Conservation (phyloP, 2,797 vertebrate species). For the Mycteria americana region DNA sequence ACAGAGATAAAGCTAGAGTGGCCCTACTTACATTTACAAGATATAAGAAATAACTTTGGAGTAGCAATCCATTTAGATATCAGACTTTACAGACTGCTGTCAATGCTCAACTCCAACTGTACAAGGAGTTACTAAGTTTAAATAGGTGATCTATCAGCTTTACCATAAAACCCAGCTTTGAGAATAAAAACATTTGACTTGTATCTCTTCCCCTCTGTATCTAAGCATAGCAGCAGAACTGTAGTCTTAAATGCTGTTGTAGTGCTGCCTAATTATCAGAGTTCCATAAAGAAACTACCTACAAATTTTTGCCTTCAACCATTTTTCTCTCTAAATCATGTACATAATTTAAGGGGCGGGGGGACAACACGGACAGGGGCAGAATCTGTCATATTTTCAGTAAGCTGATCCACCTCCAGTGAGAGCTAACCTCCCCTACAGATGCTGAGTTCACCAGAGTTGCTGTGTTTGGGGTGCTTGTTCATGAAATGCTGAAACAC, state of each 20-base stretch:
- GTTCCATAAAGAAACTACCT: background rate
- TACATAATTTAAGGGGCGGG: background rate
- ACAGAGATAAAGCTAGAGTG: background rate
- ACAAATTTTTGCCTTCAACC: background rate
- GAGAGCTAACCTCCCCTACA: background rate
- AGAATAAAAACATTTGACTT: background rate
- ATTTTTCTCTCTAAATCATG: background rate
- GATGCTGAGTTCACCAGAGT: background rate
- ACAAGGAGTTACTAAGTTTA: background rate
- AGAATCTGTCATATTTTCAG: background rate
- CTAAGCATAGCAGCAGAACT: background rate
- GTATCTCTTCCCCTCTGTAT: background rate
- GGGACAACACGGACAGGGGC: background rate
- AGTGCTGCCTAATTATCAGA: background rate
- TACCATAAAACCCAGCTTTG: background rate
- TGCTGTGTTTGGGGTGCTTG: background rate
- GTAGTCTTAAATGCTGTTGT: background rate
- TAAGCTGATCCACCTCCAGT: background rate
- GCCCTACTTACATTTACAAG: background rate
- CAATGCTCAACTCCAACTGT: background rate
- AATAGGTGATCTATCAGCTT: background rate
- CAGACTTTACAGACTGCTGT: conserved; percentile 6
- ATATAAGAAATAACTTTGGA: background rate
- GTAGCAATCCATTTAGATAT: background rate
- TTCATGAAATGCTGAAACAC: background rate